Evolutionary conservation across 1,140 invertebrate species (phyloP), one percentile per base, ranked within the genome.

Genomic region (Drosophila lacteicornis): DNA sequence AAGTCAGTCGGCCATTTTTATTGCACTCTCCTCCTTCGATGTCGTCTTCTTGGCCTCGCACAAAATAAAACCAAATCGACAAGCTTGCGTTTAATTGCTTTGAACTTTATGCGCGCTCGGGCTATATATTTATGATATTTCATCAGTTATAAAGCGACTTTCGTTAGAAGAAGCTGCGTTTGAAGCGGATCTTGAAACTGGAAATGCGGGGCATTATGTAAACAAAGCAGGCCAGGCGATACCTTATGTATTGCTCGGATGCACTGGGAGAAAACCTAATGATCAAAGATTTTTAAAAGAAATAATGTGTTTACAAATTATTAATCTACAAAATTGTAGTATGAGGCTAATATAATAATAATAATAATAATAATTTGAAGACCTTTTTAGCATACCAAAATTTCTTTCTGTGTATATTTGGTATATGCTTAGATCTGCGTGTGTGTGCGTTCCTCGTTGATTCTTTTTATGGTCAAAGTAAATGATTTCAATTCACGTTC

Each of bases 1-100:
- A 90, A 90, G 85, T 88, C 79, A 90, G 85, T 88, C 82, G 50
- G 83, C 84, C 84, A 88, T 90, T 79, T 88, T 90, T 50, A 81
- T 90, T 88, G 63, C 55, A 68, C 30, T 68, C 77, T 85, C 36
- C 47, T 43, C 60, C 47, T 47, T 25, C 40, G 33, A 13, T 38
- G 19, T 38, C 51, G 15, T 56, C 68, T 46, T 33, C 63, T 8
- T 8, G 7, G 15, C 62, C 46, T 71, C 19, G 38, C 25, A 63
- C 40, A 42, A 63, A 53, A 66, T 46, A 30, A 61, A 68, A 38
- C 13, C 40, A 47, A 53, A 46, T 56, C 30, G 49, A 36, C 59
- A 67, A 25, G 19, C 63, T 78, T 70, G 51, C 45, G 53, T 63
- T 81, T 81, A 75, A 75, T 81, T 81, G 42, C 73, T 74, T 67